Conservation (phyloP, 1,140 invertebrate genomes). For the Heliconius melpomene region DNA sequence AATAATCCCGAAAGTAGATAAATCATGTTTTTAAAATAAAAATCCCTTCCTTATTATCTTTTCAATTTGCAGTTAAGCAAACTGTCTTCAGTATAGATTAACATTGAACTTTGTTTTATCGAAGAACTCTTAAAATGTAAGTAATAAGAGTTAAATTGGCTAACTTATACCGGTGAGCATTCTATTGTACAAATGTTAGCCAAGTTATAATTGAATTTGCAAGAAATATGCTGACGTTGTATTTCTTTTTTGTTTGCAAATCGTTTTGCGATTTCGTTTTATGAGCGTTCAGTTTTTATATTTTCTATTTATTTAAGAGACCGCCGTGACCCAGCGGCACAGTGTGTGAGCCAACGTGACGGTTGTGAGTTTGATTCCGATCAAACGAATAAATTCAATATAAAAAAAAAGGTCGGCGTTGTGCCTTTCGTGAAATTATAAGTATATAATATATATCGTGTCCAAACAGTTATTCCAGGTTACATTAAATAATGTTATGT, state of each 20-base stretch:
- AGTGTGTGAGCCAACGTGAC: no score
- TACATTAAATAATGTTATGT: slow-evolving; percentile 31
- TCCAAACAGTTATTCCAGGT: not conserved
- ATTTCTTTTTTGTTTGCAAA: slow-evolving; percentile 48
- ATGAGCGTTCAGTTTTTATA: not conserved
- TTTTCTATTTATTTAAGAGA: not conserved
- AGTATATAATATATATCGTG: not conserved
- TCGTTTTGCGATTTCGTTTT: slow-evolving; percentile 37
- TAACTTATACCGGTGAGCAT: not conserved
- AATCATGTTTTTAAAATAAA: not conserved
- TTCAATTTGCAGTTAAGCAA: slow-evolving; percentile 9
- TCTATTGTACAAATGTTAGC: slow-evolving; percentile 52
- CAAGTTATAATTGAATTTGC: slow-evolving; percentile 60
- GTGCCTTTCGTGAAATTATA: not conserved
- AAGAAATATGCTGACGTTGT: slow-evolving; percentile 42
- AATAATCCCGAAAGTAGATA: not conserved
- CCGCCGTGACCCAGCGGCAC: no score
- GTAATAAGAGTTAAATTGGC: slow-evolving; percentile 5
- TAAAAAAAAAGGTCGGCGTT: not conserved
- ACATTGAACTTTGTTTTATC: not conserved
- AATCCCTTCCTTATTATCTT: slow-evolving; percentile 5
- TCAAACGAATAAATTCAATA: no score
- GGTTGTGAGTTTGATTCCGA: no score
- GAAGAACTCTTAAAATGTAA: not conserved
- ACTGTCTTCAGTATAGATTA: not conserved